Base-by-base conservation (phyloP, 2,888 invertebrate species). In the Smittia sp. region DNA sequence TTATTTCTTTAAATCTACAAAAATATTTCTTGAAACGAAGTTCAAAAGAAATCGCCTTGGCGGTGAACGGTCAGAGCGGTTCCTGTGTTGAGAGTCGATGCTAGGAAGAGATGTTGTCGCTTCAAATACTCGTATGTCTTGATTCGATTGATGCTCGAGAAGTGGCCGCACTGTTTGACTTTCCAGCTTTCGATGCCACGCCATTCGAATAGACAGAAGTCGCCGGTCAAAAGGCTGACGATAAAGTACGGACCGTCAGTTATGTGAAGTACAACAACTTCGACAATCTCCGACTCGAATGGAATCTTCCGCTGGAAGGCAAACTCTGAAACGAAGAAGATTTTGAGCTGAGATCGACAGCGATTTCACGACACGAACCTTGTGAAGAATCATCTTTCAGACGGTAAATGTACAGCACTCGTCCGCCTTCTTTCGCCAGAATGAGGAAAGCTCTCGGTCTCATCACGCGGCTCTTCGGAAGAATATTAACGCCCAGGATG, bases 111-210 rank as follows among this genome's bases (percentile, higher is more conserved):
- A 38, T 58, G 32, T 32, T 70, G 70, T 18, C 58, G 18, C 9
- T 58, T 70, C 1, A 70, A 22, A 58, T 58, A 70, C 22, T 70
- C 58, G 18, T 38, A 70, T 11, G 70, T 54, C 20, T 70, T 54
- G n/a, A 70, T 58, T 20, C 22, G 70, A 1, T 58, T 32, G 20
- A 70, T 54, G 32, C 58, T 54, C 20, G 18, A 15, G 18, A 70
- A 70, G 20, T 41, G 13, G 9, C 70, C 70, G 20, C 70, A 58
- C 7, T 54, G 41, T 38, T 54, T 70, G 11, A n/a, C 15, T n/a
- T 58, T 24, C 70, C 70, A 70, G 22, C 32, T 58, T 27, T 70
- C 70, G 32, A 70, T 70, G 9, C 70, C 70, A 13, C 54, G 70
- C 54, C 58, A 70, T 32, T 58, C 32, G 22, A 54, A 70, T 20